These are phyloP conservation scores for Antedon mediterranea DNA, from an alignment of 53 echinoderm and acorn worm genomes.

Conservation along the genomic window DNA sequence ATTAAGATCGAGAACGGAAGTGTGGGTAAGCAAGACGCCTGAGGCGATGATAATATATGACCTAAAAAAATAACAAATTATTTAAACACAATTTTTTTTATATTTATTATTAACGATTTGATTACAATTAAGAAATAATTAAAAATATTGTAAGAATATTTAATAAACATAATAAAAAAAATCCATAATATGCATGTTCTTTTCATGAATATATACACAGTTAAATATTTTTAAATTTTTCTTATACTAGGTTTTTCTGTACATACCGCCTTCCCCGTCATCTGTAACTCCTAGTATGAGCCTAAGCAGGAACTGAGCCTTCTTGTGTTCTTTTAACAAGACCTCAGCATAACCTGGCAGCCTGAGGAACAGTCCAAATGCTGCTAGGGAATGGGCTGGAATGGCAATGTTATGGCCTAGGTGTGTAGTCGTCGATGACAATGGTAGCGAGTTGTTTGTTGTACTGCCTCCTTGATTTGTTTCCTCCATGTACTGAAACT, in stretches of 20 bases:
- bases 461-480: neutral
- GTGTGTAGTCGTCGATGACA: neutral
- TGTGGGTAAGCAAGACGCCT: constrained; percentile 60
- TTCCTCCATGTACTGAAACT: neutral
- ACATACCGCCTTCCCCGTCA: constrained; percentile 87
- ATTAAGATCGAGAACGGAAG: constrained; percentile 89
- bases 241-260: neutral
- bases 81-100: too few species aligned
- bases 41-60: constrained; percentile 74
- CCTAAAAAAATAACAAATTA: constrained; percentile 15
- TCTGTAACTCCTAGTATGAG: constrained; percentile 85
- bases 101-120: too few species aligned
- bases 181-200: too few species aligned
- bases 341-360: constrained; percentile 98
- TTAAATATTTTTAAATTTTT: too few species aligned
- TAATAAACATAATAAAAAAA: too few species aligned
- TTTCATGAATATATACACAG: too few species aligned
- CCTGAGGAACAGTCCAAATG: constrained; percentile 85
- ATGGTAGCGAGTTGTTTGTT: neutral
- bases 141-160: too few species aligned
- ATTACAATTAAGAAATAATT: too few species aligned
- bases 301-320: constrained; percentile 80
- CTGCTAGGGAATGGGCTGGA: constrained; percentile 93
- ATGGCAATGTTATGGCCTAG: constrained; percentile 33
- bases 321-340: constrained; percentile 82